phyloP scores from a whole-genome alignment of 2,888 invertebrate genomes.

The Cheilosia urbana region DNA sequence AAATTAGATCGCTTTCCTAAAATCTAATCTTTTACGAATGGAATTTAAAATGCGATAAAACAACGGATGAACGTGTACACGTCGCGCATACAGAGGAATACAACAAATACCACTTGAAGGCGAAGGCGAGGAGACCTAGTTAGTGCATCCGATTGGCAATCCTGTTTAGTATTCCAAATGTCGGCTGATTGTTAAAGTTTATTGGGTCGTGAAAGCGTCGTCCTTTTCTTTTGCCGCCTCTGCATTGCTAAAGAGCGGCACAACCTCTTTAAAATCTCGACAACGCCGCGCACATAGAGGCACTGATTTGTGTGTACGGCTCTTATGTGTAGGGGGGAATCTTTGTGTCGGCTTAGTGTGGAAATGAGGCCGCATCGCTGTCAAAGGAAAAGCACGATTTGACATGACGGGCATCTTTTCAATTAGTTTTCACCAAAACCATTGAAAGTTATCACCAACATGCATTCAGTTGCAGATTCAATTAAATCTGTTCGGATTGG shows the following conservation, averaged over 20 bases:
- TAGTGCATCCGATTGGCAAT: slow-evolving; percentile 74
- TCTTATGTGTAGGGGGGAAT: neutral
- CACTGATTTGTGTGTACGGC: slow-evolving; percentile 38
- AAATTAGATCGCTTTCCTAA: slow-evolving; percentile 65
- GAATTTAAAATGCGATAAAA: slow-evolving; percentile 69
- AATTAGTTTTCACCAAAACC: slow-evolving; percentile 60
- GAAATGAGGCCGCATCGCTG: slow-evolving; percentile 64
- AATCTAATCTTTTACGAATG: slow-evolving; percentile 64
- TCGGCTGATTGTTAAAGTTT: slow-evolving; percentile 72
- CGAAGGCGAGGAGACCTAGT: slow-evolving; percentile 49
- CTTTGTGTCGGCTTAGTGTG: slow-evolving; percentile 2
- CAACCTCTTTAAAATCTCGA: slow-evolving; percentile 51
- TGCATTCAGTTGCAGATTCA: slow-evolving; percentile 48
- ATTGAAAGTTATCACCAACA: slow-evolving; percentile 55
- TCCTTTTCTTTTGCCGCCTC: slow-evolving; percentile 20
- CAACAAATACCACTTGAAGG: slow-evolving; percentile 18
- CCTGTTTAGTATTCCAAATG: slow-evolving; percentile 73
- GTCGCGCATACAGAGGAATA: slow-evolving; percentile 13
- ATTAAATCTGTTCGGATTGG: slow-evolving; percentile 34
- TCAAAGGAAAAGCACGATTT: slow-evolving; percentile 64
- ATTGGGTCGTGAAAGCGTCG: slow-evolving; percentile 65
- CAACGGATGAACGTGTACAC: slow-evolving; percentile 17
- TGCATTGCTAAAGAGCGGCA: slow-evolving; percentile 31
- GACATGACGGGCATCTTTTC: slow-evolving; percentile 69
- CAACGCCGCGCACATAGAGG: neutral